Conservation (phyloP, 2,888 invertebrate genomes). For the Cantharis nigra region DNA sequence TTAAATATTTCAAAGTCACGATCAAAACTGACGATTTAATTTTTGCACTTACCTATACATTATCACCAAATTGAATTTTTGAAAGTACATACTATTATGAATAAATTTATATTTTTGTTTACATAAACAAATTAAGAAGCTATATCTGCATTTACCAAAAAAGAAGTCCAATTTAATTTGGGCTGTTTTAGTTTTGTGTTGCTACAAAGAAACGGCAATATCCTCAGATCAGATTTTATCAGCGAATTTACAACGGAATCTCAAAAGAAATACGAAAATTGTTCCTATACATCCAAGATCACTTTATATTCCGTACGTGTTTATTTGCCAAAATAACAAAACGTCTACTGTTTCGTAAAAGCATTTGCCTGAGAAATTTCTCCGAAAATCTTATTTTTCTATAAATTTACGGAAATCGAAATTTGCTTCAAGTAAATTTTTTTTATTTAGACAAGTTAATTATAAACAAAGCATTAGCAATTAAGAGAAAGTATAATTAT, state of each 20-base stretch:
- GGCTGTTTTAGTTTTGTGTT: not conserved
- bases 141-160: not conserved
- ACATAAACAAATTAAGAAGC: not conserved
- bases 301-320: not conserved
- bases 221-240: not conserved
- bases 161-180: not conserved
- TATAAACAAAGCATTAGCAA: not conserved
- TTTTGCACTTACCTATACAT: not conserved
- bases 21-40: slow-evolving; percentile 4
- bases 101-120: not conserved
- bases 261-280: not conserved
- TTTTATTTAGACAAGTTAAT: not conserved
- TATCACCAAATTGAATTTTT: not conserved
- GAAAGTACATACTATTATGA: not conserved
- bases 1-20: slow-evolving; percentile 3
- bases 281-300: not conserved
- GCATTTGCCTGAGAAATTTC: not conserved
- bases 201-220: not conserved
- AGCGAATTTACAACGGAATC: not conserved
- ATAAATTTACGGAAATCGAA: not conserved
- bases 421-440: not conserved
- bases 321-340: not conserved
- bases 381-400: not conserved
- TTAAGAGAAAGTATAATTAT: slow-evolving; percentile 5
- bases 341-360: not conserved